Evolutionary conservation across 1,140 invertebrate genomes (phyloP), one percentile per base, ranked within the genome.

Genomic region (Drosophila asahinai): DNA sequence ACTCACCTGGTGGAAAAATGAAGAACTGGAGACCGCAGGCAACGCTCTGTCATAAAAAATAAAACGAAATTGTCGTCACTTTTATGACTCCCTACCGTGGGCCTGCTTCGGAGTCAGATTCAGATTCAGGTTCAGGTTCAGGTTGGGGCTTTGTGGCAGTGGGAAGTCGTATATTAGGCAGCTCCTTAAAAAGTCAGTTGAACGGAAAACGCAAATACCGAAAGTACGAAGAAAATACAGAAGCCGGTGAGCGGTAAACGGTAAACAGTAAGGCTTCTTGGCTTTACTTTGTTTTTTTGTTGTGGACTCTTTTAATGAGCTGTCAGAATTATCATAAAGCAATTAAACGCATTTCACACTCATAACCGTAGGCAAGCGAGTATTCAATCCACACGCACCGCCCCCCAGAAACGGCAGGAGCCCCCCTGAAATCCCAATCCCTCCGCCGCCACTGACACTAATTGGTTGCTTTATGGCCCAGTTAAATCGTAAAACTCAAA

Each of bases 381-480:
- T 73, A 66, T 65, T 73, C 74, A 78, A 82, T 82, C 80, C 40
- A 15, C 55, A 66, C 74, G 64, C 75, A 49, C 48, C 64, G 62
- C 77, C 19, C 51, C 51, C 62, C 48, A 48, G 43, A 47, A 43
- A 17, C 19, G 22, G 42, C 27, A 36, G 52, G 38, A 38, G 9
- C 14, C 48, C 77, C 22, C 22, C 22, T 36, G 36, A 19, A 49
- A n/a, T 15, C 63, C 49, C 36, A n/a, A n/a, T 15, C 63, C 49
- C 36, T 14, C 14, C 33, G 12, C 52, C 61, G 64, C 55, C 76
- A 54, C 83, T 92, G 86, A 92, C 90, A 92, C 91, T 92, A 92
- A 92, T 92, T 92, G 91, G 91, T 86, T 84, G 82, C 91, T 92
- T 92, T 92, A 92, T 87, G 62, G 86, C 82, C 79, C 80, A 92